Evolutionary conservation across 1,140 invertebrate species (phyloP), one percentile per base, ranked within the genome.

Genomic region (Lasaia peninsularis): DNA sequence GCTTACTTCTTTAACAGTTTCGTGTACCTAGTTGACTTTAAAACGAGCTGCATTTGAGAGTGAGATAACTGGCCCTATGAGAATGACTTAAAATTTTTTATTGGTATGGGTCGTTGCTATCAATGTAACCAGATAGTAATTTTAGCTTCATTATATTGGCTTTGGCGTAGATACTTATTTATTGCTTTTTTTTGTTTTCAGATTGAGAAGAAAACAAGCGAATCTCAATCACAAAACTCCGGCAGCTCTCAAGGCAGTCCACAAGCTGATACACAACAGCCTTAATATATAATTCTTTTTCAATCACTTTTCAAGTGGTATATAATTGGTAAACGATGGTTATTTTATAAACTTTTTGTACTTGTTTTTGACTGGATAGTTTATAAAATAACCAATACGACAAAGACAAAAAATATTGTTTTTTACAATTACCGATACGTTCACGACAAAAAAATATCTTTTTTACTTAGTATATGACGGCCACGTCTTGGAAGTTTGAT

Each of bases 131-230:
- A n/a, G n/a, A n/a, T n/a, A n/a, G n/a, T n/a, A n/a, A n/a, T n/a
- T n/a, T n/a, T n/a, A n/a, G n/a, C n/a, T n/a, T n/a, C n/a, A n/a
- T n/a, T n/a, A n/a, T n/a, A n/a, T n/a, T n/a, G n/a, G n/a, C n/a
- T n/a, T n/a, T n/a, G n/a, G n/a, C n/a, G n/a, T n/a, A n/a, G n/a
- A n/a, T n/a, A n/a, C n/a, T n/a, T n/a, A n/a, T 48, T 2, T 52
- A n/a, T 24, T 24, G 7, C 2, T 21, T 52, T 16, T 9, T 53
- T 58, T 14, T 24, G n/a, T 35, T 40, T 53, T 6, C 51, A 87
- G 84, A 69, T 82, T 10, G 82, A 88, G 62, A 86, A 88, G 58
- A 83, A 80, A 56, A 81, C 75, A 40, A 75, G 75, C 28, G 78
- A 83, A 16, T 69, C 68, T 31, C 75, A 78, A 49, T 72, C 71